Base-by-base conservation (phyloP, 1,140 invertebrate genomes). In the Aphaenogaster floridana region DNA sequence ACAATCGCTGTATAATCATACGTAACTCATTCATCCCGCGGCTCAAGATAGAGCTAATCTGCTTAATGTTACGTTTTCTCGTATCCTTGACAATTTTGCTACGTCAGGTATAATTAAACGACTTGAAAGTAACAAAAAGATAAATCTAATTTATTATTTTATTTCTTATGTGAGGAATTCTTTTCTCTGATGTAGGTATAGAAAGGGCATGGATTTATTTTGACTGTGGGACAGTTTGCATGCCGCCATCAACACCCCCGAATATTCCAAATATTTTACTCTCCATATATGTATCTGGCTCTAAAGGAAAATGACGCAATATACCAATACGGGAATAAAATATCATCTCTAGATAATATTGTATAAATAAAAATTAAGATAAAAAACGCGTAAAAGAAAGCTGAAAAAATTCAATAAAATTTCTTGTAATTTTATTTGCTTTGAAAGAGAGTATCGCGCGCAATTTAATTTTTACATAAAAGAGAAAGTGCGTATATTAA, bases 21-120 rank as follows among this genome's bases (percentile, higher is more conserved):
- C 69, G 72, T 74, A 54, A 52, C 77, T 79, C 87, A 88, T 88
- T 88, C 87, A 88, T 81, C 77, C 86, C 83, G 48, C 42, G 57
- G 34, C 57, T 45, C 48, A 71, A 68, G 85, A 79, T 79, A 78
- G 61, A 57, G 50, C 74, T 88, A 88, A 88, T 88, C 87, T 88
- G 54, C 85, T 36, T 42, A 64, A 52, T 28, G 63, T 80, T 68
- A 81, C 64, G 48, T 57, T 69, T 39, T 8, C 64, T 57, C 36
- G 36, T 71, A 77, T 63, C 48, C 21, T 45, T 45, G 21, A 42
- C n/a, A 61, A 77, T 72, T 50, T 48, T 17, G 39, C 39, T 61
- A 52, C 8, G 39, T 66, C 13, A 66, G 3, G 11, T 48, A 78
- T 3, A 45, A 45, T n/a, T 39, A 28, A 68, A 79, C 28, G 5